These are phyloP conservation scores for Chymomyza fuscimana DNA, from an alignment of 2,888 invertebrate genomes.

Conservation along the genomic window DNA sequence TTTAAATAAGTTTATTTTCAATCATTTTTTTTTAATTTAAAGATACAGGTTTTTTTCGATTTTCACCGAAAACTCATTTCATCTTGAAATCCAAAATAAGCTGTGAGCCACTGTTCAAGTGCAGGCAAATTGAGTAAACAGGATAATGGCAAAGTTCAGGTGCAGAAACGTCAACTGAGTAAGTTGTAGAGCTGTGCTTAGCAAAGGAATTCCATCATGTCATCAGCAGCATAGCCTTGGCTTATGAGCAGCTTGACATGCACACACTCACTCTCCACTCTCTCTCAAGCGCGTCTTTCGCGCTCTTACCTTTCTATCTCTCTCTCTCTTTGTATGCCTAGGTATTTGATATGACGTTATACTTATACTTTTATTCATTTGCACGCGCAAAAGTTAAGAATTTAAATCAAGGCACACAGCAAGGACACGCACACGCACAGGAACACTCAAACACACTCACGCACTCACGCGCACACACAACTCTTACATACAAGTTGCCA, in stretches of 20 bases:
- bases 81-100: background rate
- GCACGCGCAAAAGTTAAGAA: slow-evolving; percentile 61
- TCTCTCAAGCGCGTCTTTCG: background rate
- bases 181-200: slow-evolving; percentile 29
- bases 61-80: too few relatives aligned
- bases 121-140: slow-evolving; percentile 45
- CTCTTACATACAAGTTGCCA: slow-evolving; percentile 21
- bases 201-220: slow-evolving; percentile 30
- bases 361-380: slow-evolving; percentile 65
- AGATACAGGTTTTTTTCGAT: too few relatives aligned
- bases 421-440: slow-evolving; percentile 39
- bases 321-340: slow-evolving; percentile 16
- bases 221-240: slow-evolving; percentile 4
- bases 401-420: slow-evolving; percentile 58
- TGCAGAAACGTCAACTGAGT: slow-evolving; percentile 5
- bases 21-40: too few relatives aligned
- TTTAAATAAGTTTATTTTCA: too few relatives aligned
- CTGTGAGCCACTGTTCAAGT: background rate
- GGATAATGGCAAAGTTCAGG: slow-evolving; percentile 42
- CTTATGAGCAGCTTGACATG: slow-evolving; percentile 16
- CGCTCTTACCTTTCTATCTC: background rate
- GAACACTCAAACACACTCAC: slow-evolving; percentile 15
- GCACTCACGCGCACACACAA: background rate
- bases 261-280: background rate
- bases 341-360: slow-evolving; percentile 42